These are phyloP conservation scores for Archocentrus centrarchus DNA, from an alignment of 2,113 vertebrate species.

Conservation along the genomic window DNA sequence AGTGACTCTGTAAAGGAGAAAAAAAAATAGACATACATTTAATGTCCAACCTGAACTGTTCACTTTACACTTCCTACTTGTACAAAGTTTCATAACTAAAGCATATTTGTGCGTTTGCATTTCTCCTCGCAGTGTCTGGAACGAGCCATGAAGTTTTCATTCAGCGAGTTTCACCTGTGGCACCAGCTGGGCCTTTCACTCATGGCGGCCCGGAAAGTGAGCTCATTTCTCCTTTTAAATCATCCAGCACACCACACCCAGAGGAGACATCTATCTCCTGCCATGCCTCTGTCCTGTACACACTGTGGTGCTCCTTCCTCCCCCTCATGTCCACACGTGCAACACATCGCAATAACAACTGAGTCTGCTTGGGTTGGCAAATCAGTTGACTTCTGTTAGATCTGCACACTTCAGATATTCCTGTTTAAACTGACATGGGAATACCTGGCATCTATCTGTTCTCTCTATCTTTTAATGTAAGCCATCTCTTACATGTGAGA, in stretches of 20 bases:
- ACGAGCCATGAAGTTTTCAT: constrained; percentile 97
- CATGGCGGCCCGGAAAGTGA: constrained; percentile 97
- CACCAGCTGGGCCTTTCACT: constrained; percentile 97
- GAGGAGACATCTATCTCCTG: constrained; percentile 39
- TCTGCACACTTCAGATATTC: neutral
- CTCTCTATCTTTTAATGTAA: neutral
- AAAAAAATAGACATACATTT: neutral
- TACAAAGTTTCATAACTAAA: neutral
- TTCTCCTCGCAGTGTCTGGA: constrained; percentile 89
- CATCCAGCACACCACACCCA: constrained; percentile 26
- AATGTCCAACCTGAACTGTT: neutral
- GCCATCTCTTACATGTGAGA: neutral
- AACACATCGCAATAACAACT: neutral
- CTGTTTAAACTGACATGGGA: neutral
- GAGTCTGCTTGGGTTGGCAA: neutral
- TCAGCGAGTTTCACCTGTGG: constrained; percentile 98
- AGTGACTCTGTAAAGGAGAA: neutral
- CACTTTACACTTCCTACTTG: fast-evolving
- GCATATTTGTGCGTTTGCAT: constrained; percentile 20
- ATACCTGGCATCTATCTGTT: neutral
- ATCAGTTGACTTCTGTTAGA: neutral
- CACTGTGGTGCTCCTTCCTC: neutral
- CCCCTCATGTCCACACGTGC: constrained; percentile 6
- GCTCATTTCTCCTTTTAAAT: constrained; percentile 66
- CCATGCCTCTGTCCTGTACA: constrained; percentile 11